A percentile compares a stretch with the other conserved stretches of the same genome.
phyloP scores from a whole-genome alignment of 2,888 invertebrate species.

The Byasa hedistus region DNA sequence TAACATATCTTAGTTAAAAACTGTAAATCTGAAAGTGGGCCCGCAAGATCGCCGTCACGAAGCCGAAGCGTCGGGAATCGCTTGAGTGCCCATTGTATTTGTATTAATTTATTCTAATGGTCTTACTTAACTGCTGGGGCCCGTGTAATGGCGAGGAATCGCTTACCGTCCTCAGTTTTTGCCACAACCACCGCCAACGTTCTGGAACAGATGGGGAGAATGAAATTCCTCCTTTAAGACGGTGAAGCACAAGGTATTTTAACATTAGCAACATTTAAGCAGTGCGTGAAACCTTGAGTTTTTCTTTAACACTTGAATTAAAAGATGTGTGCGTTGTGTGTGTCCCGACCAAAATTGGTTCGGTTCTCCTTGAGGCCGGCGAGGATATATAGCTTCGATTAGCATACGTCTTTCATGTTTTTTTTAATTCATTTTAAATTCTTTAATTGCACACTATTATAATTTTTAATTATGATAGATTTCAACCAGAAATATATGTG shows the following conservation, averaged over 20 bases:
- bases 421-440: not conserved
- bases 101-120: slow-evolving; percentile 23
- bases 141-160: slow-evolving; percentile 10
- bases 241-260: not conserved
- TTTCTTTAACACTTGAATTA: slow-evolving; percentile 1
- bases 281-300: not conserved
- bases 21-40: slow-evolving; percentile 5
- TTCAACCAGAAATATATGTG: too few species aligned
- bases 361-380: not conserved
- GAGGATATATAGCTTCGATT: not conserved
- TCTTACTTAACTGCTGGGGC: slow-evolving; percentile 15
- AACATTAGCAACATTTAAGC: not conserved
- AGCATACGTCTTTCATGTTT: slow-evolving; percentile 2
- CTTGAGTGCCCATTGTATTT: slow-evolving; percentile 13
- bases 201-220: not conserved
- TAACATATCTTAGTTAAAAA: slow-evolving; percentile 9
- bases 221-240: not conserved
- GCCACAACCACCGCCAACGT: not conserved
- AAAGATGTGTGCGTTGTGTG: not conserved
- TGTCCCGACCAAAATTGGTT: not conserved
- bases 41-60: slow-evolving; percentile 5
- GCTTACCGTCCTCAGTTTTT: not conserved
- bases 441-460: not conserved
- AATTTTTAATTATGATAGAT: too few species aligned
- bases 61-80: not conserved